Base-by-base conservation (phyloP, 2,113 vertebrate genomes). In the Ranitomeya imitator region DNA sequence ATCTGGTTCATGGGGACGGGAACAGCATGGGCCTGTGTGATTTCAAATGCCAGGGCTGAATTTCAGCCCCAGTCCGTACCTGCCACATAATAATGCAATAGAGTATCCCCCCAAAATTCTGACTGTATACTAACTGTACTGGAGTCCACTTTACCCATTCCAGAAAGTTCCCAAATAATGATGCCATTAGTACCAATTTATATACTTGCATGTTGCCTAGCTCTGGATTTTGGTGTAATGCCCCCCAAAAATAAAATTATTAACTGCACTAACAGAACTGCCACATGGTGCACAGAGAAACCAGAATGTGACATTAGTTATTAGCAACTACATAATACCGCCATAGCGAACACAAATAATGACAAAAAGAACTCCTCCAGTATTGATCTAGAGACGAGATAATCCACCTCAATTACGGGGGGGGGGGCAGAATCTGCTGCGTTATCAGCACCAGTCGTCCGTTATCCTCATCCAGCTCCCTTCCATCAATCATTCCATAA, bases 401-500 rank as follows among this genome's bases (percentile, higher is more conserved):
- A 74, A 45, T 74, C 45, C 73, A 11, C 9, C 19, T 18, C 21
- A 52, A 21, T 51, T 52, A 76, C 9, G 3, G 37, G 0, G 14
- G 45, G 37, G 16, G 7, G 2, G 15, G 71, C 15, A 8, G 4
- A 76, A 10, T 76, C 73, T 12, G 21, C 37, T 15, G 16, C 45
- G 21, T 76, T 76, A 51, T 52, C 73, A 21, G 10, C 16, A 18
- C 51, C 7, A 78, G 45, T 54, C 77, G 10, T 79, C 51, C 10
- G 5, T 55, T 79, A 57, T 55, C 21, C 57, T 12, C 37, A 55
- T 57, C 52, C 3, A n/a, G 21, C 13, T 79, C 52, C 52, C 13
- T 57, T 26, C 52, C 73, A 76, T 76, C 73, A 76, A 52, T 76
- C 73, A 52, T 52, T 76, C 73, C 21, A 52, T 76, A 79, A 79